These are phyloP conservation scores for Helogale parvula DNA, from an alignment of 2,113 vertebrate species.

Conservation along the genomic window DNA sequence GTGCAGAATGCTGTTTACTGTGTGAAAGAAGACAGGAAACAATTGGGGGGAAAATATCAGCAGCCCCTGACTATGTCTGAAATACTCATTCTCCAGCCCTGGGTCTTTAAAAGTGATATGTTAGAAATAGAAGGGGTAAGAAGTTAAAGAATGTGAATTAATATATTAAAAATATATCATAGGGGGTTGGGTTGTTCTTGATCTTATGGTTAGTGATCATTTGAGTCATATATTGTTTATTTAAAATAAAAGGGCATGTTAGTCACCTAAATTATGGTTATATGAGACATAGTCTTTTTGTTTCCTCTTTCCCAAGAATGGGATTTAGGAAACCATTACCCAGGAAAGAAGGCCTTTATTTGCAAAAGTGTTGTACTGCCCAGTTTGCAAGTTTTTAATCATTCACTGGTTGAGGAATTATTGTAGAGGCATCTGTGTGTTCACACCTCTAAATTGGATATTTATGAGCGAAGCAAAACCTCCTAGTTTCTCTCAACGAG, in stretches of 20 bases:
- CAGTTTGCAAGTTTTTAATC: neutral
- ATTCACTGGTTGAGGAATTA: constrained; percentile 20
- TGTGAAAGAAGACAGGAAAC: neutral
- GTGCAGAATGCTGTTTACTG: neutral
- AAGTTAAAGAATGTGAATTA: neutral
- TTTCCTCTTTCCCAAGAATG: neutral
- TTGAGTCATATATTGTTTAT: neutral
- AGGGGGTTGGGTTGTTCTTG: neutral
- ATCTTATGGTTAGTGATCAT: neutral
- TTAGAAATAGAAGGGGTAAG: neutral
- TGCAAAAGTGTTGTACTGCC: neutral
- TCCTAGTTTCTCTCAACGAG: constrained; percentile 13
- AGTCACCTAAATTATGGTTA: neutral
- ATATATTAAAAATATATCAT: neutral
- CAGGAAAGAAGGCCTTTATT: constrained; percentile 23
- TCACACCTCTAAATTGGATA: neutral
- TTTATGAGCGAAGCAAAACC: constrained; percentile 47
- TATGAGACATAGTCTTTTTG: neutral
- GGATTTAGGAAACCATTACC: constrained; percentile 4
- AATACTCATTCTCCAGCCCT: neutral
- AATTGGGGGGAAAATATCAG: neutral
- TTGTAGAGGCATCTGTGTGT: neutral
- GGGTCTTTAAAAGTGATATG: neutral
- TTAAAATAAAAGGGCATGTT: constrained; percentile 30
- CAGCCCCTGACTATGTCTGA: neutral